phyloP scores from a whole-genome alignment of 2,888 invertebrate genomes.

The Ceriagrion tenellum region DNA sequence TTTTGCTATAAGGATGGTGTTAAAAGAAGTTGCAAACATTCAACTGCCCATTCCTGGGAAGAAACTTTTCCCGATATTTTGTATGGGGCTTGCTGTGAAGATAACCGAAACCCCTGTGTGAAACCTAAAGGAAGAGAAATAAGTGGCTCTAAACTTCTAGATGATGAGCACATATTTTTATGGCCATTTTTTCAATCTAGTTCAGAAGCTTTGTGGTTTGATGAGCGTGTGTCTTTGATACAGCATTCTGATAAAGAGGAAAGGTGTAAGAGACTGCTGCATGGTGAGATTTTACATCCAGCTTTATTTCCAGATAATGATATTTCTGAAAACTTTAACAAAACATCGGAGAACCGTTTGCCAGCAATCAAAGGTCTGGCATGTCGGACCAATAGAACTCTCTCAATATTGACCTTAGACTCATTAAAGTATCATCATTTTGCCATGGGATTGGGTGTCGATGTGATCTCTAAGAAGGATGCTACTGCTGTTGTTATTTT shows the following conservation, averaged over 20 bases:
- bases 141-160: not conserved
- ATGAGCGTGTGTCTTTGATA: constrained; percentile 41
- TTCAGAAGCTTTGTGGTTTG: not conserved
- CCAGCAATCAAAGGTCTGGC: constrained; percentile 75
- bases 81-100: constrained; percentile 18
- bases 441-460: constrained; percentile 87
- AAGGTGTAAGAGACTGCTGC: constrained; percentile 73
- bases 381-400: constrained; percentile 80
- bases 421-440: constrained; percentile 86
- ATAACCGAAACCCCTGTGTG: not conserved
- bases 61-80: constrained; percentile 13
- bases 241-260: constrained; percentile 58
- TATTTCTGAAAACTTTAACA: constrained; percentile 72
- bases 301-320: constrained; percentile 74
- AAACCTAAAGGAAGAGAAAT: not conserved
- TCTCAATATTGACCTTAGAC: constrained; percentile 86
- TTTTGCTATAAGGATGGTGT: not conserved
- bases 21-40: not conserved
- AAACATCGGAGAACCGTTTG: constrained; percentile 74
- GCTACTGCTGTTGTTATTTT: constrained; percentile 86
- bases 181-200: constrained; percentile 31
- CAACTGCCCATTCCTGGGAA: not conserved
- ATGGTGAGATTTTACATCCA: constrained; percentile 77
- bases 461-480: constrained; percentile 81
- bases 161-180: not conserved